A percentile compares a stretch with the other conserved stretches of the same genome.
Conservation (phyloP, 2,888 invertebrate species). For the Enchytraeus crypticus region DNA sequence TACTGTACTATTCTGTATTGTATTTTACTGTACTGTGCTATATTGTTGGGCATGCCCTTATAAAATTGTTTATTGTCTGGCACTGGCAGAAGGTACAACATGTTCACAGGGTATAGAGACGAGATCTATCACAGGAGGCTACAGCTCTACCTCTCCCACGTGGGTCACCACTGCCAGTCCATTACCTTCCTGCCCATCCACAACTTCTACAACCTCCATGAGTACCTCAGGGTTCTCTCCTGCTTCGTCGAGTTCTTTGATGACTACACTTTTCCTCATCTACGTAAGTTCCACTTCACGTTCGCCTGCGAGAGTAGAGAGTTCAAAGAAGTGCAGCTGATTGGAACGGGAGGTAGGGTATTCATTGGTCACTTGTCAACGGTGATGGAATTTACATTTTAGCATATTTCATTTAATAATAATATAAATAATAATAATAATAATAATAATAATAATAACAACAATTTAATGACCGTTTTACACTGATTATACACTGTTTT, state of each 20-base stretch:
- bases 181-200: conserved; percentile 65
- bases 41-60: too few species aligned
- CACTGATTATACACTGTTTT: too few species aligned
- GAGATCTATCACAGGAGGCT: conserved; percentile 67
- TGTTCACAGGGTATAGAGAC: conserved; percentile 70
- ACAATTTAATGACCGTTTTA: too few species aligned
- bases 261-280: conserved; percentile 34
- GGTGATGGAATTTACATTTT: too few species aligned
- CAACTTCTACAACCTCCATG: conserved; percentile 72
- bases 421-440: too few species aligned
- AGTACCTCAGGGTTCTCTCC: conserved; percentile 72
- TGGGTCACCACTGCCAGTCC: conserved; percentile 60
- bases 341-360: conserved; percentile 79
- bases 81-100: conserved; percentile 68
- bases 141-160: conserved; percentile 61
- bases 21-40: too few species aligned
- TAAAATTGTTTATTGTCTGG: too few species aligned
- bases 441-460: too few species aligned
- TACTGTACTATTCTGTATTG: too few species aligned
- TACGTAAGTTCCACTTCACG: conserved; percentile 55
- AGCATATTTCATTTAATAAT: too few species aligned
- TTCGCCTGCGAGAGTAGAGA: conserved; percentile 56
- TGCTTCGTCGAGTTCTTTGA: conserved; percentile 59
- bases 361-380: too few species aligned
- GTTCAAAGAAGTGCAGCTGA: conserved; percentile 51